Percentiles rank a stretch among this genome's conserved stretches.
Evolutionary conservation across 1,140 invertebrate genomes (phyloP).

Genomic region (Protaetia brevitarsis): DNA sequence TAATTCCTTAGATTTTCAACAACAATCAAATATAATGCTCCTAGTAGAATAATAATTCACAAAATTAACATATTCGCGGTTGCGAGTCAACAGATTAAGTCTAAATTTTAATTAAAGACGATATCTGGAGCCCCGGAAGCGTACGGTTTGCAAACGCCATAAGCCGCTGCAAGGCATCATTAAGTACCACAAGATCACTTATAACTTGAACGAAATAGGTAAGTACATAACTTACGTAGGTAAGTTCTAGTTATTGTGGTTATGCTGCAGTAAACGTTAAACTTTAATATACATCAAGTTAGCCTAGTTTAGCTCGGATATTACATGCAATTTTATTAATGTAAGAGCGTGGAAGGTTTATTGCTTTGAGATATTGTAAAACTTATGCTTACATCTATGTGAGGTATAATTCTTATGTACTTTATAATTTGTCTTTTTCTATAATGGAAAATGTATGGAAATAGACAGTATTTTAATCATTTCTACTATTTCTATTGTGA

Average conservation of each 20-base stretch:
- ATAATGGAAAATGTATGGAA: too few relatives aligned
- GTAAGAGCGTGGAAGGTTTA: not conserved
- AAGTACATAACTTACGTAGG: slow-evolving; percentile 1
- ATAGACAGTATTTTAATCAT: too few relatives aligned
- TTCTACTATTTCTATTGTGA: too few relatives aligned
- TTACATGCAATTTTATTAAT: slow-evolving; percentile 6
- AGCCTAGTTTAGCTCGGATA: not conserved
- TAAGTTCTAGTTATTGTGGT: slow-evolving; percentile 6
- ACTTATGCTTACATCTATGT: not conserved
- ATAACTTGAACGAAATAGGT: slow-evolving; percentile 19
- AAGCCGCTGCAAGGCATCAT: not conserved
- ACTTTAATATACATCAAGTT: slow-evolving; percentile 2
- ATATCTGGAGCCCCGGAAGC: not conserved
- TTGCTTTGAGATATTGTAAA: not conserved
- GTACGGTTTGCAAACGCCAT: not conserved
- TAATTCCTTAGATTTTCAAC: too few relatives aligned
- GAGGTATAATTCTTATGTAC: too few relatives aligned
- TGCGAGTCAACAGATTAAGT: not conserved
- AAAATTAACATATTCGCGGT: not conserved
- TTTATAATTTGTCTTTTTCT: too few relatives aligned
- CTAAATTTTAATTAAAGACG: not conserved
- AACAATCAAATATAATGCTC: too few relatives aligned
- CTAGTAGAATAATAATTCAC: not conserved
- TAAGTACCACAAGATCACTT: not conserved
- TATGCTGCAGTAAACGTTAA: not conserved